Evolutionary conservation across 2,113 vertebrate genomes (phyloP).

Genomic region (Cynocephalus volans): DNA sequence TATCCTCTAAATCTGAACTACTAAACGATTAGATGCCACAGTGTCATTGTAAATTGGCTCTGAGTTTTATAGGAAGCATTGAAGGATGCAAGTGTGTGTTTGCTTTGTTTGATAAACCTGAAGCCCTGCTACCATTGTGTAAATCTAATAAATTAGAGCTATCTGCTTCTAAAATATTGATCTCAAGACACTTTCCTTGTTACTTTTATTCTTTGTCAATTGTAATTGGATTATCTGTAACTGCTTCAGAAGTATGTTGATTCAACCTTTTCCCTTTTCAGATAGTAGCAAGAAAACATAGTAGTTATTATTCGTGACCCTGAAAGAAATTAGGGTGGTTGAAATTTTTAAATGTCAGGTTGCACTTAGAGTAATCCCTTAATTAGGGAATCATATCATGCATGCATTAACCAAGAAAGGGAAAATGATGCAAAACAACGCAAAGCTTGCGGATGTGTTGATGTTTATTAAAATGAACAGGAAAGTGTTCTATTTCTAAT

Average conservation of each 20-base stretch:
- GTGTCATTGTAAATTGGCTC: not conserved
- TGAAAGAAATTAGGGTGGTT: constrained; percentile 16
- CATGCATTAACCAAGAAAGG: not conserved
- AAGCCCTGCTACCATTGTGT: not conserved
- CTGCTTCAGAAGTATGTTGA: not conserved
- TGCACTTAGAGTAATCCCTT: constrained; percentile 5
- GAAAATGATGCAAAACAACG: not conserved
- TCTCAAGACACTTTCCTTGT: not conserved
- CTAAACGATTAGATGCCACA: not conserved
- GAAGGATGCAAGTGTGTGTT: not conserved
- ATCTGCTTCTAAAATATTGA: not conserved
- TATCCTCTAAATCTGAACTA: not conserved
- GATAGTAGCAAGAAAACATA: constrained; percentile 11
- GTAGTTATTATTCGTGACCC: constrained; percentile 14
- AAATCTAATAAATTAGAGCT: not conserved
- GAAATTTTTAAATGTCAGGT: constrained; percentile 30
- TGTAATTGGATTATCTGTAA: constrained; percentile 29
- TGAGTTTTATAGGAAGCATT: not conserved
- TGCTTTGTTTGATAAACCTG: not conserved
- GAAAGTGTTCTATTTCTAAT: constrained; percentile 40
- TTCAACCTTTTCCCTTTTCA: constrained; percentile 41
- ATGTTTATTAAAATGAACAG: constrained; percentile 31
- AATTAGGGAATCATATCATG: not conserved
- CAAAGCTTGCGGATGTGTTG: not conserved
- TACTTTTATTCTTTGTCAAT: constrained; percentile 11